Evolutionary conservation across 1,140 invertebrate species (phyloP).

Genomic region (Adoxophyes honmai): DNA sequence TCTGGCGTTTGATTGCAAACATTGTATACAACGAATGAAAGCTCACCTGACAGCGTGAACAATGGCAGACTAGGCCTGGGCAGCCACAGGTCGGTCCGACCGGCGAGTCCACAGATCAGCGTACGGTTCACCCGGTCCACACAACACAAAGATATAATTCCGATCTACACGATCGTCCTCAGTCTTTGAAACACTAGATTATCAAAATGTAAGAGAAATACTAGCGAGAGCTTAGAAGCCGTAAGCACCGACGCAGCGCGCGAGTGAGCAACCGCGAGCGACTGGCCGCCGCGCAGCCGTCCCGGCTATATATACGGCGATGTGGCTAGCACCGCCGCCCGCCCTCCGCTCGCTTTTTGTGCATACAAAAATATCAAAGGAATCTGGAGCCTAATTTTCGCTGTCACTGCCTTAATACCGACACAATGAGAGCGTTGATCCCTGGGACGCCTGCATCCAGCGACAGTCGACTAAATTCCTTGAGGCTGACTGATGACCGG

Average conservation of each 20-base stretch:
- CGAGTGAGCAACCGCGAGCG: slow-evolving; percentile 33
- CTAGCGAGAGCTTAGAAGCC: background rate
- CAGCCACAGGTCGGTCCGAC: slow-evolving; percentile 28
- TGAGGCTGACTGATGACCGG: slow-evolving; percentile 37
- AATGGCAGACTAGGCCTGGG: slow-evolving; percentile 21
- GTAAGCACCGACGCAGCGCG: slow-evolving; percentile 24
- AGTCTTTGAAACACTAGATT: background rate
- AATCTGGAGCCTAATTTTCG: slow-evolving; percentile 69
- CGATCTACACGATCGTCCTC: slow-evolving; percentile 1
- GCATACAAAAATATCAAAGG: slow-evolving; percentile 68
- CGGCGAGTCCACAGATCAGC: slow-evolving; percentile 23
- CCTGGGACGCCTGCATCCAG: slow-evolving; percentile 41
- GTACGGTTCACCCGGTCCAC: slow-evolving; percentile 23
- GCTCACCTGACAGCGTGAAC: slow-evolving; percentile 34
- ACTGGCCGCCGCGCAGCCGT: slow-evolving; percentile 58
- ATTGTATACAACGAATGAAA: slow-evolving; percentile 29
- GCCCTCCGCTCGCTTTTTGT: slow-evolving; percentile 47
- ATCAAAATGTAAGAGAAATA: background rate
- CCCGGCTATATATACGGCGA: slow-evolving; percentile 56
- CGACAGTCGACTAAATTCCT: slow-evolving; percentile 61
- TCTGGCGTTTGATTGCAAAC: background rate
- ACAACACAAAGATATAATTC: background rate
- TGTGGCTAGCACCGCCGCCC: slow-evolving; percentile 44
- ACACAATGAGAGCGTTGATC: slow-evolving; percentile 74
- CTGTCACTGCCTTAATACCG: slow-evolving; percentile 62